Conservation (phyloP, 2,113 vertebrate species). For the Etia nguti region DNA sequence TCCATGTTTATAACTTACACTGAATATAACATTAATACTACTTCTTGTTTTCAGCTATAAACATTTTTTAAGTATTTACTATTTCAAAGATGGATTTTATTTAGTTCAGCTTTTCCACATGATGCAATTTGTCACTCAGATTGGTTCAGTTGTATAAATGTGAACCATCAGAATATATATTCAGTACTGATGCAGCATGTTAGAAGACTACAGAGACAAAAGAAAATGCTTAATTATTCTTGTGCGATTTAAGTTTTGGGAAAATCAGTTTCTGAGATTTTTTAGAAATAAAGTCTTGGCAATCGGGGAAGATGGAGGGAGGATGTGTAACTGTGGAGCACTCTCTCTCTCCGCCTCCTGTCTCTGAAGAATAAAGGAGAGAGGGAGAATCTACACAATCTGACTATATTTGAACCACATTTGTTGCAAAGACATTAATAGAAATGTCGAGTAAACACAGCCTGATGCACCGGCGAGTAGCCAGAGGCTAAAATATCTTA, state of each 20-base stretch:
- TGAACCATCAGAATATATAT: not conserved
- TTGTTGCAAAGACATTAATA: not conserved
- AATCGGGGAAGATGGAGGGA: not conserved
- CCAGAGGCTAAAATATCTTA: not conserved
- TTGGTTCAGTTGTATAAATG: not conserved
- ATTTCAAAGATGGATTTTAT: accelerated
- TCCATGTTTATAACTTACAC: accelerated
- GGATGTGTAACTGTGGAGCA: accelerated
- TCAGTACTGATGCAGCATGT: accelerated
- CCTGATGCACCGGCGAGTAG: not conserved
- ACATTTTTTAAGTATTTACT: not conserved
- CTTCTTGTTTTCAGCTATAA: not conserved
- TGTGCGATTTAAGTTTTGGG: not conserved
- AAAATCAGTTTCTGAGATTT: not conserved
- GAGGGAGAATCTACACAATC: not conserved
- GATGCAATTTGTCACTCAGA: not conserved
- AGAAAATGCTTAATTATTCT: accelerated
- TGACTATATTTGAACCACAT: not conserved
- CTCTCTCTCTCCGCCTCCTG: not conserved
- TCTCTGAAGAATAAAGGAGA: not conserved
- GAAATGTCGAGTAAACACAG: not conserved
- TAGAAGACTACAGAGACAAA: not conserved
- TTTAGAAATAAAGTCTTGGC: not conserved
- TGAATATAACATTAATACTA: not conserved
- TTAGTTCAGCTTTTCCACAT: not conserved